Evolutionary conservation across 2,888 invertebrate species (phyloP).

Genomic region (Troglohyphantes excavatus): DNA sequence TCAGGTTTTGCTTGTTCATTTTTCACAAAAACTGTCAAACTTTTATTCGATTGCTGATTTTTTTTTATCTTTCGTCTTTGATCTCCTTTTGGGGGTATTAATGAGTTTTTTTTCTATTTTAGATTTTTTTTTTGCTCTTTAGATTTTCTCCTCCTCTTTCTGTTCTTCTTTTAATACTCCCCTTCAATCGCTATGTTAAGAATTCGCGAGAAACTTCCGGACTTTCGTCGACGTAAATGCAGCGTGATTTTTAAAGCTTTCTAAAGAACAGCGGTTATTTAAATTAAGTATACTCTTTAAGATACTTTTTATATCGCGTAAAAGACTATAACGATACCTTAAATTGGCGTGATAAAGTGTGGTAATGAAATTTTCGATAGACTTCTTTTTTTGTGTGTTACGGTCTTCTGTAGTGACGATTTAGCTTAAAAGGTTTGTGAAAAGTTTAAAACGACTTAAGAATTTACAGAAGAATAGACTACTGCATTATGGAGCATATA

Average conservation of each 20-base stretch:
- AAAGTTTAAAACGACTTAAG: neutral
- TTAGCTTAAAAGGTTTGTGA: conserved; percentile 17
- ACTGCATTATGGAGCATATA: neutral
- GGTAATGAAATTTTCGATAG: conserved; percentile 64
- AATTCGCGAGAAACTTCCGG: conserved; percentile 75
- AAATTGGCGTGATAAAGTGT: conserved; percentile 45
- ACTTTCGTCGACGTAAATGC: conserved; percentile 65
- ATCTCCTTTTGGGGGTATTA: conserved; percentile 78
- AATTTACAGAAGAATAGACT: neutral
- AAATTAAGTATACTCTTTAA: conserved; percentile 65
- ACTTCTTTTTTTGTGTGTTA: neutral
- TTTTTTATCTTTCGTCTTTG: conserved; percentile 74
- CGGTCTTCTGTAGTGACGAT: neutral
- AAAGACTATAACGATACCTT: conserved; percentile 37
- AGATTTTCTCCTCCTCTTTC: conserved; percentile 31
- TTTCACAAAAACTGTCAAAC: conserved; percentile 79
- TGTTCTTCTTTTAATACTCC: conserved; percentile 37
- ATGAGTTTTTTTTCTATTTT: conserved; percentile 70
- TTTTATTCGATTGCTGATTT: conserved; percentile 77
- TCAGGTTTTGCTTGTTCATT: conserved; percentile 76
- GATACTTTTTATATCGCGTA: conserved; percentile 44
- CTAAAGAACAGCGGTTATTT: conserved; percentile 72
- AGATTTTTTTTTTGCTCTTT: conserved; percentile 30
- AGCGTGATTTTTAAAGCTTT: conserved; percentile 26
- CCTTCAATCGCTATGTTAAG: conserved; percentile 75